These are phyloP conservation scores for Drosophila dunni DNA, from an alignment of 1,140 invertebrate species.

Conservation along the genomic window DNA sequence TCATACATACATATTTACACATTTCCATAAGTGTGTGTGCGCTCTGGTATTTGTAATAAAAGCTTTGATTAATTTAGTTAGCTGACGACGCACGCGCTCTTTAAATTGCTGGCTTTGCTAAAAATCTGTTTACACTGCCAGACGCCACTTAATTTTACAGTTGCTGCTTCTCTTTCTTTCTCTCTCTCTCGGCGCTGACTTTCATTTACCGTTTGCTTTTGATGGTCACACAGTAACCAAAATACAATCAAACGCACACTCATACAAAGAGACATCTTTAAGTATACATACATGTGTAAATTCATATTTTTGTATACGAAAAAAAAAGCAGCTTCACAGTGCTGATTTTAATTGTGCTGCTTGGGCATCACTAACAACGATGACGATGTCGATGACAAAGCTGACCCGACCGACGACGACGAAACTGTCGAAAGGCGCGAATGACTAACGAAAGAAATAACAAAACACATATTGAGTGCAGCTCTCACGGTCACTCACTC, in stretches of 20 bases:
- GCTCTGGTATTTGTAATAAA: neutral
- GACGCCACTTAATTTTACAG: constrained; percentile 14
- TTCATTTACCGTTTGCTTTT: constrained; percentile 24
- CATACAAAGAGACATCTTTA: neutral
- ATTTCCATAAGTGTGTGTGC: constrained; percentile 2
- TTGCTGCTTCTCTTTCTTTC: constrained; percentile 2
- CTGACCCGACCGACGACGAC: constrained; percentile 2
- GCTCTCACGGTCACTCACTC: constrained; percentile 10
- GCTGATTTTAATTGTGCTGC: constrained; percentile 24
- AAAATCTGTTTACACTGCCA: constrained; percentile 21
- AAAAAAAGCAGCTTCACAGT: neutral
- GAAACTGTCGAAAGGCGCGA: constrained; percentile 17
- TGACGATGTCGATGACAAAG: constrained; percentile 18
- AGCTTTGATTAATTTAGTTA: constrained; percentile 6
- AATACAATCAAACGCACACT: neutral
- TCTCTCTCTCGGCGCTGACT: constrained; percentile 4
- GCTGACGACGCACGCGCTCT: constrained; percentile 10
- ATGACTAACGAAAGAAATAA: constrained; percentile 35
- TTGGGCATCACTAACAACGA: constrained; percentile 3
- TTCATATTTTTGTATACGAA: constrained; percentile 8
- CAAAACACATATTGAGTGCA: constrained; percentile 4
- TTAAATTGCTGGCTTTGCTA: neutral
- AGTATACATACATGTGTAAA: neutral
- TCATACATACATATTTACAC: constrained; percentile 3
- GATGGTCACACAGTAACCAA: constrained; percentile 10